Percentiles rank a stretch among this genome's conserved stretches.
Conservation (phyloP, 2,888 invertebrate species). For the Apodemia duryi region DNA sequence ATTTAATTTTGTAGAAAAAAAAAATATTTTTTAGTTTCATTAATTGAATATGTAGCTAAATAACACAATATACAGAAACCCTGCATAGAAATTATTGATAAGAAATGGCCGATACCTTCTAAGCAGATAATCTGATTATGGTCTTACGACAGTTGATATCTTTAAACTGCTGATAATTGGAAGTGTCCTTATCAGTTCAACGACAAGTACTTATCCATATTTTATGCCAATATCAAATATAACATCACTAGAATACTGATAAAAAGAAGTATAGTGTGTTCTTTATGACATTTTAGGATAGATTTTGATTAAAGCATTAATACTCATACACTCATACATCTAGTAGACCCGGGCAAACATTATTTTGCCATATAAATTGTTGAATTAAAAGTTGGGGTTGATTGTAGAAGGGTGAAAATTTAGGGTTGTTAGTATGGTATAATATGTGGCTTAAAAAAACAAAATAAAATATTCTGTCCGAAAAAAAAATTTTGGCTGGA, state of each 20-base stretch:
- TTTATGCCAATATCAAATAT: constrained; percentile 3
- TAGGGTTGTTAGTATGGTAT: too few relatives aligned
- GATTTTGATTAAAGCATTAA: not conserved
- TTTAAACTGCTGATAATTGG: constrained; percentile 13
- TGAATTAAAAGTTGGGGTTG: too few relatives aligned
- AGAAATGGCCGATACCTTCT: constrained; percentile 9
- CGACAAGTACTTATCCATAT: not conserved
- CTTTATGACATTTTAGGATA: not conserved
- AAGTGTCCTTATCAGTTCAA: constrained; percentile 9
- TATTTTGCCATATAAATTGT: not conserved
- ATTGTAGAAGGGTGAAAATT: too few relatives aligned
- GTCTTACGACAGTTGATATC: constrained; percentile 9
- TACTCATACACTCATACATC: too few relatives aligned
- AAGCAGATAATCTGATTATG: constrained; percentile 10
- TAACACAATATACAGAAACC: not conserved
- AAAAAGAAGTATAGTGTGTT: not conserved
- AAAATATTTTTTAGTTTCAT: too few relatives aligned
- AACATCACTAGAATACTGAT: not conserved
- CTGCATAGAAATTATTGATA: not conserved
- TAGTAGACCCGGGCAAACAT: too few relatives aligned
- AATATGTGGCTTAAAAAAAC: too few relatives aligned
- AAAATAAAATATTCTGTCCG: too few relatives aligned
- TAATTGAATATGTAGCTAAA: too few relatives aligned
- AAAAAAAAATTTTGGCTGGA: too few relatives aligned
- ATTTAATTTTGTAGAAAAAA: too few relatives aligned